Base-by-base conservation (phyloP, 1,140 invertebrate species). In the Danaus plexippus region DNA sequence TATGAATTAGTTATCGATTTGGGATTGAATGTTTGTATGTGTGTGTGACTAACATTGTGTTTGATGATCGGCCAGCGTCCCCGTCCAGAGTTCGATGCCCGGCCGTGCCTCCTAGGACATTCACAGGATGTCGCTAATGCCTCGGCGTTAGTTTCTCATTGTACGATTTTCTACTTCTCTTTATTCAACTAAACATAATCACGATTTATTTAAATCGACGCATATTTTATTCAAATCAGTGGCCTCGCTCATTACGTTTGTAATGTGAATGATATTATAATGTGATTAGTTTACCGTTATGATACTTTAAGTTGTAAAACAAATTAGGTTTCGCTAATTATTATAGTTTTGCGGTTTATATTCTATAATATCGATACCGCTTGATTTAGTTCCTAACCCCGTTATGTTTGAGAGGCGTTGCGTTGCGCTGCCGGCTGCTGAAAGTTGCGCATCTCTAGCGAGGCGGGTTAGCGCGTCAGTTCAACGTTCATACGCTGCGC, bases 401-500 rank as follows among this genome's bases (percentile, higher is more conserved):
- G 67, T 66, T 68, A 66, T 60, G 61, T 73, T 63, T 32, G 53
- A 64, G 63, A 76, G 61, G 60, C 73, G 67, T 47, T 32, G 43
- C 41, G 55, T 62, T 52, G 57, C 55, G 45, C 41, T 56, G 47
- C 11, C 43, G 64, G 48, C 13, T 48, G 45, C 58, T 62, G 64
- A 52, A 59, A 47, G 53, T 55, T 51, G 51, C 57, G 54, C 64
- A 61, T 68, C 60, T 61, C 48, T 54, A 44, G 56, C 56, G 57
- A 75, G 72, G n/a, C 68, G 78, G 71, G 73, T 80, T 74, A 61
- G 22, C 69, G 61, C 69, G 73, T 60, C 71, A 77, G 80, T 84
- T 84, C 72, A 77, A 79, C 66, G 76, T 66, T 77, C 74, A 82
- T 74, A 73, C 77, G 74, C 75, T 81, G 66, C 74, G 71, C 74